Evolutionary conservation across 2,113 vertebrate species (phyloP).

Genomic region (Cranoglanis bouderius): DNA sequence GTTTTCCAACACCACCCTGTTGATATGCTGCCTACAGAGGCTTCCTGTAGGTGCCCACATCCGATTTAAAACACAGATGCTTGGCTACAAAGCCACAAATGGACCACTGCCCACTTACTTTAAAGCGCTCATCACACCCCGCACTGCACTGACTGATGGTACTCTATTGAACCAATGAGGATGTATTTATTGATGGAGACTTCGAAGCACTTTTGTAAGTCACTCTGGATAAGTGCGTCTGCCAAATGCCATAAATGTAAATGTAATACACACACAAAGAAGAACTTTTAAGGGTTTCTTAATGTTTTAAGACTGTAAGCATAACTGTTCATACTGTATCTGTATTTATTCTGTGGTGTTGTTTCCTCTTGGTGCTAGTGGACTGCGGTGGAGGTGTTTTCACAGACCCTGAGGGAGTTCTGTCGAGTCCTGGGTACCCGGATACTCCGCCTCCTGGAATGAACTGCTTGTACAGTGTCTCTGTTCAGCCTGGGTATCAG

Average conservation of each 20-base stretch:
- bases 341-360: background rate
- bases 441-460: constrained; percentile 54
- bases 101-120: background rate
- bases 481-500: constrained; percentile 66
- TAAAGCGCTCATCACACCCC: background rate
- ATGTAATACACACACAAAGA: background rate
- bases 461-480: constrained; percentile 70
- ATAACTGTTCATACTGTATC: background rate
- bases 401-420: constrained; percentile 64
- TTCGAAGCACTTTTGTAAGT: background rate
- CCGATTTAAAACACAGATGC: background rate
- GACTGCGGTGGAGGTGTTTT: constrained; percentile 68
- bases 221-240: background rate
- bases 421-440: constrained; percentile 74
- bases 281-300: background rate
- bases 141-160: background rate
- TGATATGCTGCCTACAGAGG: background rate
- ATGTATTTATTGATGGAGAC: background rate
- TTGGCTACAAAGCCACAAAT: background rate
- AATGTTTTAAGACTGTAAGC: background rate
- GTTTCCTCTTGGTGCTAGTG: constrained; percentile 54
- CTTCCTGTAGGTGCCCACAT: background rate
- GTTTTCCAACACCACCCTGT: background rate
- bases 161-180: background rate
- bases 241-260: background rate